phyloP scores from a whole-genome alignment of 2,113 vertebrate genomes.

The Petaurus breviceps region DNA sequence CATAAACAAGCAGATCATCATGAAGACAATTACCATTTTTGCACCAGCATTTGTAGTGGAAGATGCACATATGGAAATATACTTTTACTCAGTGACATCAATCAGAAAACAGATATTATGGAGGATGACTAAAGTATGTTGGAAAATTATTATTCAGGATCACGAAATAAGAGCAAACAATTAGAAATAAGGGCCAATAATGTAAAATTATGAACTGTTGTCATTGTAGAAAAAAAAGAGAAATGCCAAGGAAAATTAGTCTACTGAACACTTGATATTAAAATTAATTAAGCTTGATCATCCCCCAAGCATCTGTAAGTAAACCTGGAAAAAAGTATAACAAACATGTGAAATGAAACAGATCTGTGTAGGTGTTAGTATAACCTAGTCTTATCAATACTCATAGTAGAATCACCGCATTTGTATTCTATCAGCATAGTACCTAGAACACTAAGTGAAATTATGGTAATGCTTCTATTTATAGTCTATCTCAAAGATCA shows the following conservation, averaged over 20 bases:
- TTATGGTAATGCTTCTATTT: background rate
- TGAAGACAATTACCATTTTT: background rate
- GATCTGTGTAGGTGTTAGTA: background rate
- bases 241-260: background rate
- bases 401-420: background rate
- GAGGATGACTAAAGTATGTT: background rate
- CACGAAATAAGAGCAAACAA: background rate
- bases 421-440: background rate
- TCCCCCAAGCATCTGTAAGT: background rate
- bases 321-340: background rate
- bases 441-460: background rate
- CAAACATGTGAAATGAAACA: background rate
- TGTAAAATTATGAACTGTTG: background rate
- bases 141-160: background rate
- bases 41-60: background rate
- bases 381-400: background rate
- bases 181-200: background rate
- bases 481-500: background rate
- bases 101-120: background rate
- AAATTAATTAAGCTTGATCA: background rate
- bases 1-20: background rate
- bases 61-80: background rate
- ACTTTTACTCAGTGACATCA: background rate
- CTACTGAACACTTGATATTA: background rate
- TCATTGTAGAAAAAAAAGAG: background rate